phyloP scores from a whole-genome alignment of 2,888 invertebrate species.

The Kryphioiulus occultus region DNA sequence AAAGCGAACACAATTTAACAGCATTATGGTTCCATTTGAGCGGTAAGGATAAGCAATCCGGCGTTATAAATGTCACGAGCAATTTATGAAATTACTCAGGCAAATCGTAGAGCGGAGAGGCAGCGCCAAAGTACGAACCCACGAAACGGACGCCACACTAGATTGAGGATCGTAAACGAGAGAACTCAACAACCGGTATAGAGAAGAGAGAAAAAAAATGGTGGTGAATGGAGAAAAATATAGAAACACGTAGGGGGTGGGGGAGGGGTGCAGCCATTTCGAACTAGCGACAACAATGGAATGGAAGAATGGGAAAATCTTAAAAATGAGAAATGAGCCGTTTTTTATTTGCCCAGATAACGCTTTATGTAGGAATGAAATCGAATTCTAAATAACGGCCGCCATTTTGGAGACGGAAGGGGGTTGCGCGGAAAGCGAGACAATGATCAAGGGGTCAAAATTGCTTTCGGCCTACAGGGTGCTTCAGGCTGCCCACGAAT shows the following conservation, averaged over 20 bases:
- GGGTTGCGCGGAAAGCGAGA: background rate
- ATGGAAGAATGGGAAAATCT: background rate
- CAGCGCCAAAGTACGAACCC: background rate
- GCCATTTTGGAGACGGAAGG: background rate
- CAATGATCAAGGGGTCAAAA: background rate
- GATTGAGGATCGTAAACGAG: constrained; percentile 49
- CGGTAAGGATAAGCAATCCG: constrained; percentile 50
- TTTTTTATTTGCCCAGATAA: background rate
- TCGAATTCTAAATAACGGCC: background rate
- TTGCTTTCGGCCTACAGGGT: background rate
- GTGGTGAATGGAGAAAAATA: background rate
- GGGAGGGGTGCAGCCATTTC: background rate
- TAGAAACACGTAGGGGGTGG: background rate
- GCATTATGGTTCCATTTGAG: constrained; percentile 53
- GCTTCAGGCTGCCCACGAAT: background rate
- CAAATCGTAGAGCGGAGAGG: constrained; percentile 51
- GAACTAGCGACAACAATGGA: background rate
- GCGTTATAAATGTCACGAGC: constrained; percentile 53
- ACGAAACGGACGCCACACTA: constrained; percentile 18
- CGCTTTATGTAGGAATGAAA: background rate
- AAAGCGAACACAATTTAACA: constrained; percentile 53
- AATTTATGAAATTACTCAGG: constrained; percentile 54
- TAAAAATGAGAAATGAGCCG: background rate
- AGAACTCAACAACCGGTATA: background rate
- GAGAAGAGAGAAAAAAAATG: background rate